Evolutionary conservation across 2,797 vertebrate genomes (phyloP), one percentile per base, ranked within the genome.

Genomic region (Phoebastria nigripes): DNA sequence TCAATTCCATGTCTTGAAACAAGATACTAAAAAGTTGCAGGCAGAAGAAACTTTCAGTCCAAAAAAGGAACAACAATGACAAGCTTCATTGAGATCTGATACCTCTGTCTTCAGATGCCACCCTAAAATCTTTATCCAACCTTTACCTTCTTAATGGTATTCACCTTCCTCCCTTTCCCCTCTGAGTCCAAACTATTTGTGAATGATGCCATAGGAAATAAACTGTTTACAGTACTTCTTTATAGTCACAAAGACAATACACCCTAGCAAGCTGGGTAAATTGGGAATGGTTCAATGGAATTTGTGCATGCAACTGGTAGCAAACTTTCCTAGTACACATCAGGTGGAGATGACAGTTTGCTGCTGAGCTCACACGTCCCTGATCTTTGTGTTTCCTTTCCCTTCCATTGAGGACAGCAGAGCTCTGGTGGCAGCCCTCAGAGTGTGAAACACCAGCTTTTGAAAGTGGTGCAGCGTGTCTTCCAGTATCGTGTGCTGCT

Each of bases 401-500:
- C 65, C 65, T 59, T 95, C 56, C 87, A 37, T n/a, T 37, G 97
- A 93, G 96, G 97, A 98, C 98, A 99, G 98, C 97, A 98, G 97
- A 98, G 97, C 93, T 97, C 95, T 58, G 96, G 87, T 67, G 98
- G 98, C 35, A 97, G 97, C 21, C 97, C 97, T 71, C 94, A 97
- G 78, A 98, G 94, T 67, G 92, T 99, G 85, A 99, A 99, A 96
- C 98, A 99, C 70, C 98, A 98, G 96, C 98, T 99, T 85, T 97
- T 99, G 94, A 98, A 98, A 96, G 99, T 99, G 78, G 98, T 99
- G 5, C 98, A 99, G 58, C 99, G 98, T 33, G 97, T 99, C 65
- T 98, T 99, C 97, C 99, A 99, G 97, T 99, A 99, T 93, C 98
- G 97, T 71, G 98, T 99, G 98, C 98, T 99, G 61, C 99, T 99